phyloP scores from a whole-genome alignment of 1,140 invertebrate species.

The Hormaphis cornu region DNA sequence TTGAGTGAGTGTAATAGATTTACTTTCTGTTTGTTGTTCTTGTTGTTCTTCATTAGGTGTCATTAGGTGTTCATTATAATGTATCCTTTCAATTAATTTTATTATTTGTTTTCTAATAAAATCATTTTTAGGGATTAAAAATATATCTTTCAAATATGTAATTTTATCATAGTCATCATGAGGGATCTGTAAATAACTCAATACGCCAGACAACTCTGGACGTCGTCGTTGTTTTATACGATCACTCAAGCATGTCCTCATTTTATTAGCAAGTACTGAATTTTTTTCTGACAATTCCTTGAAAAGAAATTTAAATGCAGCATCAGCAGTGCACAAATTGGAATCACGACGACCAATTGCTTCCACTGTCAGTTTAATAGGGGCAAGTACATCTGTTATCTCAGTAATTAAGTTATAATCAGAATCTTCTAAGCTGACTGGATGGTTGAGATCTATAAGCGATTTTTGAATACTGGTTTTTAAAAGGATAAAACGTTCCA shows the following conservation, averaged over 20 bases:
- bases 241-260: neutral
- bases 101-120: constrained; percentile 13
- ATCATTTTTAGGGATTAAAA: neutral
- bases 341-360: neutral
- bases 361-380: neutral
- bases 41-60: no score
- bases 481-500: neutral
- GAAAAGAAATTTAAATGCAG: neutral
- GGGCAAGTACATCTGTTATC: neutral
- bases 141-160: constrained; percentile 1
- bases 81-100: constrained; percentile 8
- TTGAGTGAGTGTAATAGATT: constrained; percentile 1
- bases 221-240: neutral
- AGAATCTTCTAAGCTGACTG: neutral
- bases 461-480: neutral
- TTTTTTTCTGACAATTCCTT: constrained; percentile 5
- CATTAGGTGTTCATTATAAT: no score
- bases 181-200: neutral
- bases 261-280: constrained; percentile 1
- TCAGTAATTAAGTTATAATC: neutral
- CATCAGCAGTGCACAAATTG: neutral
- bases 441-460: neutral
- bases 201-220: neutral
- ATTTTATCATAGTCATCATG: neutral
- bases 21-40: neutral